Evolutionary conservation across 1,140 invertebrate genomes (phyloP).

Genomic region (Leptonema lineaticorne): DNA sequence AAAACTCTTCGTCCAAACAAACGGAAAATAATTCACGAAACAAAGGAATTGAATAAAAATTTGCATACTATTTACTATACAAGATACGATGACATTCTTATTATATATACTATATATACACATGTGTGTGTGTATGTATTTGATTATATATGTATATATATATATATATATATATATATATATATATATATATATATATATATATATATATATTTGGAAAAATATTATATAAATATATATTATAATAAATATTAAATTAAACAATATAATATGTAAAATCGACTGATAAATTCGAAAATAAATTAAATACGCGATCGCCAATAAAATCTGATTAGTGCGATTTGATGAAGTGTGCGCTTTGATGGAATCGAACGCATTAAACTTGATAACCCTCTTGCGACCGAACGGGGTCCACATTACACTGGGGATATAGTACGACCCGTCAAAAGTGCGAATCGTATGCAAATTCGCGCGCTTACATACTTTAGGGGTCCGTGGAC

Average conservation of each 20-base stretch:
- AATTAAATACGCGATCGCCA: no score
- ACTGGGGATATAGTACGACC: constrained; percentile 15
- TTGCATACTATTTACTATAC: constrained; percentile 37
- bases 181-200: not conserved
- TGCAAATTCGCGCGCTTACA: constrained; percentile 37
- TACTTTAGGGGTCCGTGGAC: constrained; percentile 20
- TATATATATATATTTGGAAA: not conserved
- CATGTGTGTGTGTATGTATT: not conserved
- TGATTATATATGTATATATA: not conserved
- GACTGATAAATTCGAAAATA: not conserved
- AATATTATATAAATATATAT: no score
- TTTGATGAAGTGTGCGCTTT: not conserved
- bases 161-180: not conserved
- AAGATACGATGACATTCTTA: not conserved
- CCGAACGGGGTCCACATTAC: not conserved
- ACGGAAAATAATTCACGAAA: constrained; percentile 39
- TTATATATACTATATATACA: not conserved
- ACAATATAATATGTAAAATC: no score
- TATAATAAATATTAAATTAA: no score
- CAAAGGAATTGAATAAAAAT: constrained; percentile 42
- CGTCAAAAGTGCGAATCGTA: constrained; percentile 40
- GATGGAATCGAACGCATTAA: not conserved
- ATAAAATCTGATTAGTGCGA: not conserved
- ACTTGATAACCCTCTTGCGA: not conserved
- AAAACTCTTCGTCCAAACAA: constrained; percentile 36